phyloP scores from a whole-genome alignment of 2,888 invertebrate genomes.

The Athrips mouffetella region DNA sequence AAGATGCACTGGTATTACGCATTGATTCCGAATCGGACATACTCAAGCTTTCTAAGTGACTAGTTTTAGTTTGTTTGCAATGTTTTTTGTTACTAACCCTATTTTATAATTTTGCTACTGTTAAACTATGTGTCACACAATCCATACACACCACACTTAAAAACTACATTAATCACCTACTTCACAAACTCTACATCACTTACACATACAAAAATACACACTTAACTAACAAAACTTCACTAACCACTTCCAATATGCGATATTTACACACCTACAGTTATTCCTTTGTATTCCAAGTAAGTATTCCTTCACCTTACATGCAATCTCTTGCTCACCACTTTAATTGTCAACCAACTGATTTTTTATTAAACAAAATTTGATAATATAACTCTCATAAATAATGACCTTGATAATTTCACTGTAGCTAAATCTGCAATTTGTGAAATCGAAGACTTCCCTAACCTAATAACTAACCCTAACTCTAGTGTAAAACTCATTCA shows the following conservation, averaged over 20 bases:
- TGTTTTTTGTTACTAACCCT: neutral
- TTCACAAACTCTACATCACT: neutral
- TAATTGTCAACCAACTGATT: too few species aligned
- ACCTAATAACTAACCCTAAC: slow-evolving; percentile 5
- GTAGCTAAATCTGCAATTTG: slow-evolving; percentile 9
- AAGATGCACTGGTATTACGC: neutral
- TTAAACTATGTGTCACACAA: neutral
- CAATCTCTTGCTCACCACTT: too few species aligned
- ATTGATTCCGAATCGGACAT: slow-evolving; percentile 8
- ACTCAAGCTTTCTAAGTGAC: neutral
- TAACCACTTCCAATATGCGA: too few species aligned
- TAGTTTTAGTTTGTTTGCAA: neutral
- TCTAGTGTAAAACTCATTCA: slow-evolving; percentile 9
- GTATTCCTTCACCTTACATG: neutral
- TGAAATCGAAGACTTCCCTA: slow-evolving; percentile 9
- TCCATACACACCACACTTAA: neutral
- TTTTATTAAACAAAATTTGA: neutral
- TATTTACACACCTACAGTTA: too few species aligned
- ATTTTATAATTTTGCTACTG: neutral
- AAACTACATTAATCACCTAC: neutral
- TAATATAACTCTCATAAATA: slow-evolving; percentile 7
- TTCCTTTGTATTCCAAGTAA: too few species aligned
- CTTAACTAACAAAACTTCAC: neutral
- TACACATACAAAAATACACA: neutral
- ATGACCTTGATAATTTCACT: slow-evolving; percentile 6